phyloP scores from a whole-genome alignment of 2,888 invertebrate genomes.

The Aquatica leii region DNA sequence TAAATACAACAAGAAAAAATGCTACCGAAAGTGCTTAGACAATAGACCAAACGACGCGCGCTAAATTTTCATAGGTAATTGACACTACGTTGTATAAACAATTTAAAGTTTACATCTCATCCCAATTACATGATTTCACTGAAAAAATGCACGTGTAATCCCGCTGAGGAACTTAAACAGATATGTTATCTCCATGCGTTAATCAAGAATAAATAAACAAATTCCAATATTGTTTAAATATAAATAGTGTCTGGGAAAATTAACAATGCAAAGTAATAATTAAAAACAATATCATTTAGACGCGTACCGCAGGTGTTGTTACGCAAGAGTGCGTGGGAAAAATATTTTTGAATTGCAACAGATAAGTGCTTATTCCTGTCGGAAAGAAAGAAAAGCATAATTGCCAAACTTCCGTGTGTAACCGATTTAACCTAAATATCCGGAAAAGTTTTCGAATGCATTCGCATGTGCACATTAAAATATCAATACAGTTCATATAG shows the following conservation, averaged over 20 bases:
- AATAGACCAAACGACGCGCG: too few relatives aligned
- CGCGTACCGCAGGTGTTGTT: constrained; percentile 26
- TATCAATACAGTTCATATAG: constrained; percentile 6
- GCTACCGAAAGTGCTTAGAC: too few relatives aligned
- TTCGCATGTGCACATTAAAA: not conserved
- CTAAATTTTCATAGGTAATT: too few relatives aligned
- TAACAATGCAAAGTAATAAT: too few relatives aligned
- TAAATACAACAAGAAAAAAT: too few relatives aligned
- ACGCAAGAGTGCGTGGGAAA: constrained; percentile 31
- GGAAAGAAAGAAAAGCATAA: constrained; percentile 14
- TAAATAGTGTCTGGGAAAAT: too few relatives aligned
- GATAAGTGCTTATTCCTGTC: constrained; percentile 15
- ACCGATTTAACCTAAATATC: too few relatives aligned
- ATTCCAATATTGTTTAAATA: not conserved
- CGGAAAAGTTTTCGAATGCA: constrained; percentile 2
- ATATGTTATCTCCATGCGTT: too few relatives aligned
- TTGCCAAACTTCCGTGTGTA: too few relatives aligned
- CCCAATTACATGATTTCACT: not conserved
- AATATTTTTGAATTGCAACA: constrained; percentile 18
- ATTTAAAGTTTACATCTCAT: not conserved
- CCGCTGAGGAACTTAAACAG: too few relatives aligned
- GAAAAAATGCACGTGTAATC: too few relatives aligned
- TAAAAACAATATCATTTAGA: constrained; percentile 1
- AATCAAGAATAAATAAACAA: constrained; percentile 14
- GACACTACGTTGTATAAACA: too few relatives aligned